Base-by-base conservation (phyloP, 2,888 invertebrate species). In the Apotomis turbidana region DNA sequence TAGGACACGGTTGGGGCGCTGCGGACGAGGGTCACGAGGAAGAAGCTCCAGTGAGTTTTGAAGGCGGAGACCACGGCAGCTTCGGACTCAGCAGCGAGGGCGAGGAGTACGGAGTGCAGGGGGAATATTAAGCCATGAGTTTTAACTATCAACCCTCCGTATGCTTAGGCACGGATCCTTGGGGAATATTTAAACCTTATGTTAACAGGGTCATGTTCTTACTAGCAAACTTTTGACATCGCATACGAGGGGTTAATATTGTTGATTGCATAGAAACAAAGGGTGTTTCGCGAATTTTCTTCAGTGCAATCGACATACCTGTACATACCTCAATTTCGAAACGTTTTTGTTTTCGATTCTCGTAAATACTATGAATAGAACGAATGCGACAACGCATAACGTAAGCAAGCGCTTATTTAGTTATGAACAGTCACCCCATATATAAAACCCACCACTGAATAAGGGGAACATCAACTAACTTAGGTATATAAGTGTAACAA, bases 1-100 rank as follows among this genome's bases (percentile, higher is more conserved):
- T 82, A 88, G 93, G 91, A 63, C 89, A 91, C 74, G 90, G 89
- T 3, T 92, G 91, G 89, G 89, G 89, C 38, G 93, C 89, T 0
- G 90, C 90, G 4, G 94, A 92, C 51, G 93, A 90, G 73, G 85
- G 88, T 3, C 87, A 90, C 36, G 86, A 81, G 36, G 84, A 85
- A 1, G 90, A 91, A 38, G 87, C 91, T 0, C 89, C 90, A 0
- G 90, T 91, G 36, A 93, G 91, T 78, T 90, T 91, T 76, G 90
- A 89, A 66, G 91, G 89, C 1, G 86, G 88, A 0, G 90, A 90
- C 71, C 87, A 88, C 61, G 82, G 86, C 5, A 82, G 87, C 68
- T 90, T 90, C 77, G 87, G 86, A 3, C 85, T 90, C 1, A 84
- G 87, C 13, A 83, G 85, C 6, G 80, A 81, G 1, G 88, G 83